Percentiles rank a stretch among this genome's conserved stretches.
Evolutionary conservation across 2,888 invertebrate species (phyloP).

Genomic region (Drosophila siamana): DNA sequence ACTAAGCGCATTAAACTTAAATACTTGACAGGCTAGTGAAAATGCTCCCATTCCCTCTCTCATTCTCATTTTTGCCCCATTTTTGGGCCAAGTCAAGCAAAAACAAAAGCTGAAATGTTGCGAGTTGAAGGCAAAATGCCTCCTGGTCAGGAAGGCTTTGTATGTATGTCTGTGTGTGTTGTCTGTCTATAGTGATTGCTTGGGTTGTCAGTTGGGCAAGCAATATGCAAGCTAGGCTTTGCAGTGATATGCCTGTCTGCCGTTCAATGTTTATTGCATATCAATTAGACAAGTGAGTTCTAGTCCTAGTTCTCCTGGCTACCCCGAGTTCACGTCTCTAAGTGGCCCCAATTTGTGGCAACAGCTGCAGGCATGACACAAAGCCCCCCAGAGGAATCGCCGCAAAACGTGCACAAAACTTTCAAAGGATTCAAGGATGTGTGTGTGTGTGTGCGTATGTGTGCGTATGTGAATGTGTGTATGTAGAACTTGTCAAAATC

Average conservation of each 20-base stretch:
- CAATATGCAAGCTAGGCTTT: conserved; percentile 58
- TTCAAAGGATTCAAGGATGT: conserved; percentile 63
- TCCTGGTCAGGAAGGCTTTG: conserved; percentile 21
- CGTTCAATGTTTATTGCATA: conserved; percentile 77
- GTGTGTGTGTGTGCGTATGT: conserved; percentile 22
- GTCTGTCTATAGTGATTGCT: conserved; percentile 18
- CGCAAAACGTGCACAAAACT: conserved; percentile 70
- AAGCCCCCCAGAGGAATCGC: conserved; percentile 19
- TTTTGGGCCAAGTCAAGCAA: conserved; percentile 20
- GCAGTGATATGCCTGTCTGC: conserved; percentile 57
- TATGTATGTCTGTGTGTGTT: background rate
- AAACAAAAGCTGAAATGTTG: conserved; percentile 56
- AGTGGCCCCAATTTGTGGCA: conserved; percentile 47
- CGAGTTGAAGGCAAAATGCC: conserved; percentile 33
- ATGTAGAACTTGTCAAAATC: conserved; percentile 68
- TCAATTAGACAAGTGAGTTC: conserved; percentile 61
- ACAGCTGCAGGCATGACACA: conserved; percentile 26
- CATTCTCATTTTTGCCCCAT: no score
- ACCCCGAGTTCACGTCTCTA: conserved; percentile 9
- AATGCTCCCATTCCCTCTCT: background rate
- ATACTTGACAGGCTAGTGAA: conserved; percentile 50
- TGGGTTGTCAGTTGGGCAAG: conserved; percentile 40
- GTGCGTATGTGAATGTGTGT: background rate
- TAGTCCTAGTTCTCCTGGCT: conserved; percentile 3
- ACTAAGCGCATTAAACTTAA: conserved; percentile 75